phyloP scores from a whole-genome alignment of 2,113 vertebrate genomes.

The Heterotis niloticus region DNA sequence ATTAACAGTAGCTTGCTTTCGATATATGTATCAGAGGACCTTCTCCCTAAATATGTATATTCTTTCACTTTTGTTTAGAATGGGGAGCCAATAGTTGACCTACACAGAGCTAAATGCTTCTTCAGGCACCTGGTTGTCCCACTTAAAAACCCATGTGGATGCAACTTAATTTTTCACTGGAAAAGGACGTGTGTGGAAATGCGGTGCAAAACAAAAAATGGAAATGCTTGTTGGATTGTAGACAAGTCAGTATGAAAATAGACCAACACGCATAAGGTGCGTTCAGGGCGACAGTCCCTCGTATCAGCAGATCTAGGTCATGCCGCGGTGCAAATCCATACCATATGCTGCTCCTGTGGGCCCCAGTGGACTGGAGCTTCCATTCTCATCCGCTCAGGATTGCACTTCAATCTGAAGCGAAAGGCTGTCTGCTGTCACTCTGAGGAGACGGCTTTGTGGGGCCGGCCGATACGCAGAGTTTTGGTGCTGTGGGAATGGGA shows the following conservation, averaged over 20 bases:
- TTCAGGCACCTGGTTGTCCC: background rate
- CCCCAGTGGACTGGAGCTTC: slow-evolving; percentile 19
- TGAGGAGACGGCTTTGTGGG: slow-evolving; percentile 6
- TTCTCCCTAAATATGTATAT: background rate
- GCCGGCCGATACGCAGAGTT: background rate
- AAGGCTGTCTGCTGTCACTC: background rate
- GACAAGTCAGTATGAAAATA: background rate
- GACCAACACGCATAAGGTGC: background rate
- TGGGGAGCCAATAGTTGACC: background rate
- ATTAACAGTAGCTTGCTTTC: no score
- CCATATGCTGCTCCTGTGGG: slow-evolving; percentile 38
- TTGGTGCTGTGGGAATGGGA: slow-evolving; percentile 34
- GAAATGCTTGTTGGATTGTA: background rate
- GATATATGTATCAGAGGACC: background rate
- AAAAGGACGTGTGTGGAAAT: background rate
- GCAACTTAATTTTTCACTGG: no score
- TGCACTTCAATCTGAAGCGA: background rate
- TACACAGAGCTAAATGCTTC: no score
- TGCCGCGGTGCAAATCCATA: slow-evolving; percentile 23
- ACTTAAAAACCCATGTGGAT: background rate
- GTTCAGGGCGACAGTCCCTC: background rate
- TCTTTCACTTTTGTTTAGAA: background rate
- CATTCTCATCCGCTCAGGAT: background rate
- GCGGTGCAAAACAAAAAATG: background rate
- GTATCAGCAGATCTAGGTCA: slow-evolving; percentile 38